Evolutionary conservation across 1,140 invertebrate species (phyloP).

Genomic region (Nebria ingens): DNA sequence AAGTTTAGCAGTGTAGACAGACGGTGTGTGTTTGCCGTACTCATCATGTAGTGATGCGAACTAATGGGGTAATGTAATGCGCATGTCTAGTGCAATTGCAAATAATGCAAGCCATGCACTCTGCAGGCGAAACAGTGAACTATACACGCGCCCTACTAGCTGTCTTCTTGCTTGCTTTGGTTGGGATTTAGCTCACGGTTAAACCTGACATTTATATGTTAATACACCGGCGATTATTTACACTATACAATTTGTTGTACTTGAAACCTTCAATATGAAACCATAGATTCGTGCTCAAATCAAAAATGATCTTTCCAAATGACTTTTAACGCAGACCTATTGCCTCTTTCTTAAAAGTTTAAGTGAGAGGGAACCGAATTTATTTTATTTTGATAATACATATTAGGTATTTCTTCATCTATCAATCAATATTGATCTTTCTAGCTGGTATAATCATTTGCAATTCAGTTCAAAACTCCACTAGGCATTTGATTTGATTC

Average conservation of each 20-base stretch:
- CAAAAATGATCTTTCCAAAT: conserved; percentile 7
- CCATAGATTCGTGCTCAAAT: not conserved
- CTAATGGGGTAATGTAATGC: not conserved
- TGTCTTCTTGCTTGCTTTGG: no score
- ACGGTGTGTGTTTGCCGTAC: not conserved
- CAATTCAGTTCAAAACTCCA: no score
- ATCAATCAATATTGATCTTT: no score
- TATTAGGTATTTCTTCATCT: no score
- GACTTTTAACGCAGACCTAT: no score
- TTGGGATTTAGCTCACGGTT: conserved; percentile 29
- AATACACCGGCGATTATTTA: conserved; percentile 25
- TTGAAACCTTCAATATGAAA: not conserved
- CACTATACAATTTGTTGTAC: conserved; percentile 15
- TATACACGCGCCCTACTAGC: not conserved
- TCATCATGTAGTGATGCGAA: not conserved
- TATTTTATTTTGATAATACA: no score
- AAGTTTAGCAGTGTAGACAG: not conserved
- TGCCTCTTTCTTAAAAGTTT: no score
- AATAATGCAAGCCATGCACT: conserved; percentile 7
- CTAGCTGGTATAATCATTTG: no score
- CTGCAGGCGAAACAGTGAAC: not conserved
- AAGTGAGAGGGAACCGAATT: no score
- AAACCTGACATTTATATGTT: conserved; percentile 31
- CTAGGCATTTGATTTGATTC: no score
- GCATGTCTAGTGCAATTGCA: conserved; percentile 9